These are phyloP conservation scores for Ptilonorhynchus violaceus DNA, from an alignment of 2,113 vertebrate species.

Conservation along the genomic window DNA sequence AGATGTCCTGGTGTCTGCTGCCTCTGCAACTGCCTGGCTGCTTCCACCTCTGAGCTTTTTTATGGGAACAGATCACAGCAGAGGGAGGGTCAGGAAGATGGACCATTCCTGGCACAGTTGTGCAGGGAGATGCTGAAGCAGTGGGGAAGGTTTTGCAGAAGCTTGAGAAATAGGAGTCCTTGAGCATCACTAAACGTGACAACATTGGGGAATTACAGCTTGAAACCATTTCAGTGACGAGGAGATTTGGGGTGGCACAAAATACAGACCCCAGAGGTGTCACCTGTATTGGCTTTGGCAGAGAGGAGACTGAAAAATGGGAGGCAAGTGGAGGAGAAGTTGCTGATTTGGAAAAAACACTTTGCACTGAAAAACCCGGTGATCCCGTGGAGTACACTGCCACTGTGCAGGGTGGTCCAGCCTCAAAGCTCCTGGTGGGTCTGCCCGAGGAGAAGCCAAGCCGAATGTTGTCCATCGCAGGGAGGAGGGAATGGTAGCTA, in stretches of 20 bases:
- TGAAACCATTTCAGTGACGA: background rate
- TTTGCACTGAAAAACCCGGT: background rate
- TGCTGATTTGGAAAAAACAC: background rate
- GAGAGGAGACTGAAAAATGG: background rate
- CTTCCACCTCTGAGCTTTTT: background rate
- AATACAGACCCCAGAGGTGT: background rate
- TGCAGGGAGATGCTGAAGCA: background rate
- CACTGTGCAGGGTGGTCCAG: background rate
- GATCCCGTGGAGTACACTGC: fast-evolving
- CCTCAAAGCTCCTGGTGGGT: background rate
- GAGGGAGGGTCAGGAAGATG: background rate
- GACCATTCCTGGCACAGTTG: background rate
- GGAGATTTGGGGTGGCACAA: background rate
- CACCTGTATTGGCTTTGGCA: background rate
- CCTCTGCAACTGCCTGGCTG: background rate
- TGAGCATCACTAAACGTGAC: background rate
- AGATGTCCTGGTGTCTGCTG: background rate
- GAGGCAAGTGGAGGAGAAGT: background rate
- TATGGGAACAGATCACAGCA: background rate
- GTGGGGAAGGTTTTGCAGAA: background rate
- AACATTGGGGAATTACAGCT: background rate
- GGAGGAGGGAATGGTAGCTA: too few relatives aligned
- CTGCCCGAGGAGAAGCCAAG: background rate
- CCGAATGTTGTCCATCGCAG: background rate
- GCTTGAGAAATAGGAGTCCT: background rate